phyloP scores from a whole-genome alignment of 2,888 invertebrate genomes.

The Thysanoteuthis rhombus region DNA sequence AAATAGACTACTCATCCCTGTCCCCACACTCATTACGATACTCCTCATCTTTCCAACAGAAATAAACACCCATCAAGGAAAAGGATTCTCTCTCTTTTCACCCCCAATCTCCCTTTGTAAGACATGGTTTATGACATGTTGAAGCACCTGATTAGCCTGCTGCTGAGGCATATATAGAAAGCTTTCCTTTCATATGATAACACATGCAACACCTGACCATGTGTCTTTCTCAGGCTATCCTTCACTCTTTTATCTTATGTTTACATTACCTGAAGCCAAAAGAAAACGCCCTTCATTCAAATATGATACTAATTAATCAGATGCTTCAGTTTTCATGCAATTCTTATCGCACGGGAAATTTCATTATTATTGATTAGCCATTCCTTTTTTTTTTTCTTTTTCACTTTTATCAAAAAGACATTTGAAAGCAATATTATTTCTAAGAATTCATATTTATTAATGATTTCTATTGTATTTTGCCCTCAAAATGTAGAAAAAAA shows the following conservation, averaged over 20 bases:
- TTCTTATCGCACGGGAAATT: too few species aligned
- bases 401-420: too few species aligned
- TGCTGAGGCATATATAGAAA: neutral
- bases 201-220: neutral
- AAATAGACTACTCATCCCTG: neutral
- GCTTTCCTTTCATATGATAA: neutral
- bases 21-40: neutral
- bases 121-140: neutral
- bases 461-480: too few species aligned
- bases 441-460: too few species aligned
- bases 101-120: neutral
- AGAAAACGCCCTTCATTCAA: neutral
- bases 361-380: too few species aligned
- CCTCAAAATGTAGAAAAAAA: too few species aligned
- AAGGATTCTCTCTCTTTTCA: neutral
- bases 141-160: neutral
- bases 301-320: neutral
- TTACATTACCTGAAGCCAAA: conserved; percentile 12
- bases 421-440: too few species aligned
- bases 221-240: neutral
- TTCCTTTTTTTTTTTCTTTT: too few species aligned
- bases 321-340: neutral
- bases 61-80: neutral
- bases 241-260: neutral
- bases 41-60: neutral